Percentiles rank a stretch among this genome's conserved stretches.
These are phyloP conservation scores for Ophonus ardosiacus DNA, from an alignment of 2,888 invertebrate genomes.

Conservation along the genomic window DNA sequence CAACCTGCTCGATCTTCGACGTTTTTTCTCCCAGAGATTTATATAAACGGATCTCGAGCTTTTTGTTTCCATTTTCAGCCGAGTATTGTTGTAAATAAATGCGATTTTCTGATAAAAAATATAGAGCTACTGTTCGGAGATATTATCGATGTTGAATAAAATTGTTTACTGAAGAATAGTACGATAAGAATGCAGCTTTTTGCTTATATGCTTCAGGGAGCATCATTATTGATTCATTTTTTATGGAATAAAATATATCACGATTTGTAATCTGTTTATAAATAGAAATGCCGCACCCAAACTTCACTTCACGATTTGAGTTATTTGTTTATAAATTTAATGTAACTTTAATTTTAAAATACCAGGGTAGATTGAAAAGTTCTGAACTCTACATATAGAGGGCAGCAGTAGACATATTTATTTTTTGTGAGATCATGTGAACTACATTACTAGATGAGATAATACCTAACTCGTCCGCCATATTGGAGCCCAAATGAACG, in stretches of 20 bases:
- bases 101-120: constrained; percentile 13
- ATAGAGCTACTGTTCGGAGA: background rate
- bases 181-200: background rate
- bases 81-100: background rate
- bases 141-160: background rate
- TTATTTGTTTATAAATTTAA: too few species aligned
- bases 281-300: background rate
- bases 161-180: background rate
- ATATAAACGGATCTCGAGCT: background rate
- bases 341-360: too few species aligned
- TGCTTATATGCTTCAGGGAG: background rate
- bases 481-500: too few species aligned
- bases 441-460: too few species aligned
- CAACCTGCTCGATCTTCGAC: background rate
- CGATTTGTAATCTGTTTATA: background rate
- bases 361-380: too few species aligned
- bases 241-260: background rate
- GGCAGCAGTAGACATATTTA: too few species aligned
- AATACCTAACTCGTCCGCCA: too few species aligned
- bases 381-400: too few species aligned
- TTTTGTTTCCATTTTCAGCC: background rate
- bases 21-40: constrained; percentile 6
- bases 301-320: background rate
- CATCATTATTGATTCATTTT: background rate
- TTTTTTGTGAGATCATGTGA: too few species aligned